These are phyloP conservation scores for Heliothis subflexa DNA, from an alignment of 1,140 invertebrate species.

Conservation along the genomic window DNA sequence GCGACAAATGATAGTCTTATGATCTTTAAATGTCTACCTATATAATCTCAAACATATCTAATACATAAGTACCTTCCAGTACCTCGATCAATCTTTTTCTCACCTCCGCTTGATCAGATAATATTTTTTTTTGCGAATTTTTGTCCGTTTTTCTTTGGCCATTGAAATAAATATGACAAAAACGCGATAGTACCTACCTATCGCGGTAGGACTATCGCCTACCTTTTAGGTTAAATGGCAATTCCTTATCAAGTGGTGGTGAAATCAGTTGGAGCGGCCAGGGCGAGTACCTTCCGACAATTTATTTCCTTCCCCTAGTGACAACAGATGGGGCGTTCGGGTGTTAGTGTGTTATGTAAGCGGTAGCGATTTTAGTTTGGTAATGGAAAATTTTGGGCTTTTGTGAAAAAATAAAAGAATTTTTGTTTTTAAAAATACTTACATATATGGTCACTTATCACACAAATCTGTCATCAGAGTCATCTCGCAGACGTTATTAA, in stretches of 20 bases:
- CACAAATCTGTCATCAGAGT: too few relatives aligned
- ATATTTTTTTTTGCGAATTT: neutral
- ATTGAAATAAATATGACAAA: slow-evolving; percentile 43
- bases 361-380: slow-evolving; percentile 42
- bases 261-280: slow-evolving; percentile 40
- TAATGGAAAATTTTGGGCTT: too few relatives aligned
- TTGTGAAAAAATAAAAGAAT: too few relatives aligned
- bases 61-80: neutral
- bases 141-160: neutral
- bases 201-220: slow-evolving; percentile 20
- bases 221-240: slow-evolving; percentile 45
- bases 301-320: slow-evolving; percentile 48
- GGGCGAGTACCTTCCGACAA: slow-evolving; percentile 38
- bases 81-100: slow-evolving; percentile 15
- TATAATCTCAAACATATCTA: neutral
- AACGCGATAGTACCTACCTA: slow-evolving; percentile 4
- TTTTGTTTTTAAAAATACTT: too few relatives aligned
- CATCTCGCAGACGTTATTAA: too few relatives aligned
- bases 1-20: too few relatives aligned
- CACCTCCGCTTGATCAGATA: neutral
- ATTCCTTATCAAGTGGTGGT: slow-evolving; percentile 45
- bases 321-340: slow-evolving; percentile 60
- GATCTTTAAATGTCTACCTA: too few relatives aligned
- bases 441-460: too few relatives aligned
- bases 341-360: slow-evolving; percentile 13